Evolutionary conservation across 2,113 vertebrate genomes (phyloP), one percentile per base, ranked within the genome.

Genomic region (Lagopus muta): DNA sequence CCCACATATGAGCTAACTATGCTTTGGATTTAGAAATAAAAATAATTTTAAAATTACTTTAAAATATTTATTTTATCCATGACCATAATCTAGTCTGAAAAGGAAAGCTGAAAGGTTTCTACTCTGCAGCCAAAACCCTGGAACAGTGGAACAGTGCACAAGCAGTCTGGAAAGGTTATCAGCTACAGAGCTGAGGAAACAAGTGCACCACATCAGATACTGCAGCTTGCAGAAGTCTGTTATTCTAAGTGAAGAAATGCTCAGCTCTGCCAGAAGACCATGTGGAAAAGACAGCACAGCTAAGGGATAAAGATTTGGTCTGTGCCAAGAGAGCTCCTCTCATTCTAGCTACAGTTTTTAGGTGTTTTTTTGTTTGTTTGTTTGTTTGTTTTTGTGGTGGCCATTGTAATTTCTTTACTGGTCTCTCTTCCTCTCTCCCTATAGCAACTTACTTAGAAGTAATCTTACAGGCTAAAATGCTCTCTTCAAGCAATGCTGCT

Each of bases 201-300:
- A 82, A 96, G 66, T 14, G 40, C 1, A 12, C 7, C 1, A 0
- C 28, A 86, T 90, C 64, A 89, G 87, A 86, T 86, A 38, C 1
- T 45, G 65, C 72, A 57, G 78, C 45, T 21, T 69, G 73, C 61
- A 65, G 14, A 65, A 71, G 40, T 78, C 43, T 79, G 27, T 65
- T 91, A 48, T 58, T 94, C 85, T 30, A 69, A 78, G 54, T 38
- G 62, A 92, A 75, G 61, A 95, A 92, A 77, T n/a, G 25, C 15
- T 54, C 17, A 52, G 40, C 24, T 65, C 48, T 66, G 70, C 36
- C 76, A 72, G 57, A 80, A 77, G 34, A 25, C 82, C 52, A 83
- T 77, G 72, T 1, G 8, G 30, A 67, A 78, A 88, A 89, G 43
- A 38, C 14, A 81, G 42, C 0, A 0, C 32, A 82, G 22, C 48